Evolutionary conservation across 2,888 invertebrate species (phyloP).

Genomic region (Eupithecia pulchellata): DNA sequence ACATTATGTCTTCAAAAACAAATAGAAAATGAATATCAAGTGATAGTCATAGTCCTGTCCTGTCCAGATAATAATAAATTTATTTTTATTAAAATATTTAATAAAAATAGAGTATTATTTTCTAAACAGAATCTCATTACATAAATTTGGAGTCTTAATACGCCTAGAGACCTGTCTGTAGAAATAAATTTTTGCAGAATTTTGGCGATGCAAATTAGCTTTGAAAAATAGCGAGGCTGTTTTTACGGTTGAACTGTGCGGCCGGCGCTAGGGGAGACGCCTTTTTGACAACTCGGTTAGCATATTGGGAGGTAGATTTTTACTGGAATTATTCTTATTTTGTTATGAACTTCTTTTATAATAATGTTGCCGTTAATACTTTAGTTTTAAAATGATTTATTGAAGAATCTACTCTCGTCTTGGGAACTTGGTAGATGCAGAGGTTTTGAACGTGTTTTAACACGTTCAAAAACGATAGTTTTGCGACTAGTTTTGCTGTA

Average conservation of each 20-base stretch:
- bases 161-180: constrained; percentile 45
- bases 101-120: constrained; percentile 30
- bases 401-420: neutral
- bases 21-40: neutral
- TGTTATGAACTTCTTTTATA: neutral
- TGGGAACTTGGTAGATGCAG: neutral
- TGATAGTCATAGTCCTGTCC: neutral
- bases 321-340: neutral
- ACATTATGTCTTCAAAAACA: neutral
- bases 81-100: no score
- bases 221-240: constrained; percentile 37
- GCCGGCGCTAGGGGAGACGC: constrained; percentile 38
- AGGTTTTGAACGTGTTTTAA: no score
- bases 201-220: constrained; percentile 42
- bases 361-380: neutral
- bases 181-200: constrained; percentile 43
- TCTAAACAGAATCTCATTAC: constrained; percentile 34
- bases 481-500: no score
- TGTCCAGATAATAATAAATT: no score
- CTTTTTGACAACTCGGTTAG: constrained; percentile 36
- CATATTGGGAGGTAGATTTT: neutral
- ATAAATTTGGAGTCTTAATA: constrained; percentile 43
- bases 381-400: neutral
- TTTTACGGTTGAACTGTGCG: constrained; percentile 36
- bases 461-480: neutral